phyloP scores from a whole-genome alignment of 2,888 invertebrate species.

The Polydesmus complanatus region DNA sequence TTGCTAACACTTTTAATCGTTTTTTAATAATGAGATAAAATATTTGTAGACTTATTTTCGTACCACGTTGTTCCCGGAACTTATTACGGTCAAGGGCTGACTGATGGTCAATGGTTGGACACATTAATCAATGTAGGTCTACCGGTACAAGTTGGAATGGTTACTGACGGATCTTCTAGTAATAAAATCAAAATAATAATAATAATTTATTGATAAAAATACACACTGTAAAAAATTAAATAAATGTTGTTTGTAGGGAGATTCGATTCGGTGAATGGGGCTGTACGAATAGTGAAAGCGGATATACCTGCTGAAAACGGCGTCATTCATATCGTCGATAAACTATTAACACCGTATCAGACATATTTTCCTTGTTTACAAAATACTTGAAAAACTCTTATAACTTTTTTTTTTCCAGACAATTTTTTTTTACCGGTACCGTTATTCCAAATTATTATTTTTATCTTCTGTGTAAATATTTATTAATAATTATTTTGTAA shows the following conservation, averaged over 20 bases:
- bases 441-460: not conserved
- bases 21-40: not conserved
- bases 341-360: conserved; percentile 16
- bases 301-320: conserved; percentile 29
- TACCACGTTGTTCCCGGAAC: conserved; percentile 29
- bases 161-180: conserved; percentile 26
- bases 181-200: conserved; percentile 2
- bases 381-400: not conserved
- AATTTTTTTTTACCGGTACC: not conserved
- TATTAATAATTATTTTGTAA: not conserved
- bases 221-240: not conserved
- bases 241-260: conserved; percentile 21
- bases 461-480: not conserved
- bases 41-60: conserved; percentile 4
- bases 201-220: not conserved
- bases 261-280: conserved; percentile 23
- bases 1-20: not conserved
- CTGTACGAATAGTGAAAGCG: conserved; percentile 24
- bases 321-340: conserved; percentile 30
- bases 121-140: conserved; percentile 26
- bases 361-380: conserved; percentile 9
- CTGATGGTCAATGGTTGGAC: conserved; percentile 26
- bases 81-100: conserved; percentile 28
- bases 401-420: not conserved
- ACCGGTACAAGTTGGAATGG: conserved; percentile 26